Percentiles rank a stretch among this genome's conserved stretches.
These are phyloP conservation scores for Ruditapes philippinarum DNA, from an alignment of 1,140 invertebrate species.

Conservation along the genomic window DNA sequence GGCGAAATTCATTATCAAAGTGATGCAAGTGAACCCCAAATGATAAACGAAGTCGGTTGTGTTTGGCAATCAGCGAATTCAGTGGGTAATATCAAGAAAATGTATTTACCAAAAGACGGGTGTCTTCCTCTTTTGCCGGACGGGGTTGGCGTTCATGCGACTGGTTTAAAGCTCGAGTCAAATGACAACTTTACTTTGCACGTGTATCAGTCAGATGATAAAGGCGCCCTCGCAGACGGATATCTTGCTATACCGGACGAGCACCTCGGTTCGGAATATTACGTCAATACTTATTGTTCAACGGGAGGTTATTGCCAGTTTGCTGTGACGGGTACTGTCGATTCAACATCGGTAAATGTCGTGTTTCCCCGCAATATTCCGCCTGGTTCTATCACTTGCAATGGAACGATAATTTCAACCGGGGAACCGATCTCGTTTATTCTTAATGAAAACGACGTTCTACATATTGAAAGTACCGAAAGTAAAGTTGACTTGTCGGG, in stretches of 20 bases:
- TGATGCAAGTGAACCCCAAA: background rate
- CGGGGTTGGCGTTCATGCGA: background rate
- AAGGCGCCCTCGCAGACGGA: background rate
- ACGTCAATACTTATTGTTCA: slow-evolving; percentile 50
- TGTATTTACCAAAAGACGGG: background rate
- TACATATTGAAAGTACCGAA: slow-evolving; percentile 19
- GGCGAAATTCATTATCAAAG: background rate
- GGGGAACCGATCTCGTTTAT: background rate
- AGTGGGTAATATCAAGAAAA: background rate
- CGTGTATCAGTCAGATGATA: background rate
- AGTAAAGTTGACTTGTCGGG: slow-evolving; percentile 17
- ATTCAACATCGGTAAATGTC: slow-evolving; percentile 19
- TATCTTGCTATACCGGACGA: slow-evolving; percentile 37
- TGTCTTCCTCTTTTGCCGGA: background rate
- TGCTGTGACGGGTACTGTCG: slow-evolving; percentile 2
- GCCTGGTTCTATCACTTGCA: background rate
- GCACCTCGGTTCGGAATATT: slow-evolving; percentile 42
- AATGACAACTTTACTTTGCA: background rate
- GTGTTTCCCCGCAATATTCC: background rate
- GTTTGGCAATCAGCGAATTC: background rate
- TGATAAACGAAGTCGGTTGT: background rate
- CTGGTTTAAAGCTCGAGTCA: background rate
- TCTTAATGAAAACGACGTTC: slow-evolving; percentile 29
- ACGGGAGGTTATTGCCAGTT: slow-evolving; percentile 41
- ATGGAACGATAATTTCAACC: background rate